Evolutionary conservation across 1,140 invertebrate species (phyloP), one percentile per base, ranked within the genome.

Genomic region (Panagrolaimus sp.): DNA sequence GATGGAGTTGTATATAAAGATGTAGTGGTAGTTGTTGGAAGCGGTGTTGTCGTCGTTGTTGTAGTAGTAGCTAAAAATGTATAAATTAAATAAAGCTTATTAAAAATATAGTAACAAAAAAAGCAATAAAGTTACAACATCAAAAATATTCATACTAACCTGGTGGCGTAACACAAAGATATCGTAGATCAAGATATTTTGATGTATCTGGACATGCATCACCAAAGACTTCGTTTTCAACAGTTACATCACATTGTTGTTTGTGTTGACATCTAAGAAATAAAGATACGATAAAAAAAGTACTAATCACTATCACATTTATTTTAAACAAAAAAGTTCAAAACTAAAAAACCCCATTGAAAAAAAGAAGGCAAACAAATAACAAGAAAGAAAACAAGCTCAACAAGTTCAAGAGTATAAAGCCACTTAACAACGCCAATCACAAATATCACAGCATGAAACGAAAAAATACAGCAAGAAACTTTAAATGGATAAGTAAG

Each of bases 371-470:
- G 20, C 20, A 27, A 27, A 20, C 20, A 20, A 27, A 13, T n/a
- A n/a, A n/a, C n/a, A n/a, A n/a, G n/a, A n/a, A n/a, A n/a, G n/a
- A n/a, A n/a, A 53, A 20, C 8, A 11, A 57, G 51, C n/a, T 27
- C 20, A 48, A n/a, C 16, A 53, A 57, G 9, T 9, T 57, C 51
- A 57, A 27, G 20, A 25, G 20, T 57, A 1, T 2, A 38, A 38
- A 38, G 31, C 31, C 31, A 38, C 31, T 38, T 38, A 38, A 38
- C 31, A 38, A 38, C n/a, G n/a, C 11, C 51, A 23, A 1, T 25
- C 20, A 57, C n/a, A 57, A 57, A 11, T 11, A 57, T 27, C 20
- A 57, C 20, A 27, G 51, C 51, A 57, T 27, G 51, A 57, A n/a
- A 53, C 51, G 51, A 11, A 57, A 27, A 57, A 9, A 57, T 4